phyloP scores from a whole-genome alignment of 2,797 vertebrate genomes.

The Cuniculus paca region DNA sequence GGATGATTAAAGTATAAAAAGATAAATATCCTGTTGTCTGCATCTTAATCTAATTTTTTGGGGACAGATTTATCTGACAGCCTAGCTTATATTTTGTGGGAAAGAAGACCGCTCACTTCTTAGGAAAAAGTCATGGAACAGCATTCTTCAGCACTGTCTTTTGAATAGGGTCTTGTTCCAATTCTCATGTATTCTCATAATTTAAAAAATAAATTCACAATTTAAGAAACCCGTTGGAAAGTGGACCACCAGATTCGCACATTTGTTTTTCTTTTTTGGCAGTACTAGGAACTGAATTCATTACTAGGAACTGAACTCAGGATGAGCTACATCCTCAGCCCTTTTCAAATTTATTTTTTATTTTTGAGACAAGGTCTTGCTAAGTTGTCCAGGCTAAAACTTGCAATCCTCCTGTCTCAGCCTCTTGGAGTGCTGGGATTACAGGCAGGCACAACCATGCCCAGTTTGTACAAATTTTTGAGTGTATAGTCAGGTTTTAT shows the following conservation, averaged over 20 bases:
- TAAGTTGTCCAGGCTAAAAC: neutral
- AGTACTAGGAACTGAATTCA: neutral
- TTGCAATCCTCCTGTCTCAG: neutral
- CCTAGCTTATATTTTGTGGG: neutral
- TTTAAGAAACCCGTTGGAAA: conserved; percentile 65
- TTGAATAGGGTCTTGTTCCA: conserved; percentile 40
- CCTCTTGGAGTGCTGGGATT: neutral
- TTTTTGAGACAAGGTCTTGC: neutral
- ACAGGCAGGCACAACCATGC: neutral
- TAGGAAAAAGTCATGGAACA: neutral
- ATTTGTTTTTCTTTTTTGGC: neutral
- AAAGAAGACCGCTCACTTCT: neutral
- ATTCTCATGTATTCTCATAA: conserved; percentile 53
- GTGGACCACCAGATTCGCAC: neutral
- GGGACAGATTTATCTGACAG: neutral
- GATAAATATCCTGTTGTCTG: neutral
- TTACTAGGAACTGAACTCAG: neutral
- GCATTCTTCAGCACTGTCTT: neutral
- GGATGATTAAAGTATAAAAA: neutral
- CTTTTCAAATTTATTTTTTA: neutral
- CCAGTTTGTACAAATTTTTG: conserved; percentile 25
- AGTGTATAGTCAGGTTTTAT: conserved; percentile 47
- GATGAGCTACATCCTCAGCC: neutral
- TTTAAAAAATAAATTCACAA: conserved; percentile 35
- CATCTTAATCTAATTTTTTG: neutral